Evolutionary conservation across 1,140 invertebrate genomes (phyloP).

Genomic region (Pachypsylla venusta): DNA sequence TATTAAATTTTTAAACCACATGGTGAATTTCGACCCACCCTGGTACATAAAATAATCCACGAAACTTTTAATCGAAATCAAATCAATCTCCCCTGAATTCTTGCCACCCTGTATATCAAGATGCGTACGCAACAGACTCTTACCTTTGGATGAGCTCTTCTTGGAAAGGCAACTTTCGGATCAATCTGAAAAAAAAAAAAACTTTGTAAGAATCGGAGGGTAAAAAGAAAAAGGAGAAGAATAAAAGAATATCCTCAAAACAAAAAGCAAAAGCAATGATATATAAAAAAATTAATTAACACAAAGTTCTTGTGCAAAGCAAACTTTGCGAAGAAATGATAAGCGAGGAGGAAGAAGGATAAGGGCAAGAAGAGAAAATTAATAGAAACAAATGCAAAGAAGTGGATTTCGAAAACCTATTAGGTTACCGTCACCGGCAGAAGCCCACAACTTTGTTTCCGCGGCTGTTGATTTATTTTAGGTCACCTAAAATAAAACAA

Average conservation of each 20-base stretch:
- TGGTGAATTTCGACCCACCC: too few species aligned
- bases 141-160: slow-evolving; percentile 97
- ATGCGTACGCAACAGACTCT: slow-evolving; percentile 32
- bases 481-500: too few species aligned
- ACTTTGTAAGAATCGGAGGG: slow-evolving; percentile 8
- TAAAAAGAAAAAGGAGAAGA: neutral
- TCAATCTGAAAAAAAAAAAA: slow-evolving; percentile 75
- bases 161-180: slow-evolving; percentile 98
- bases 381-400: neutral
- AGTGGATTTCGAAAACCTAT: too few species aligned
- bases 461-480: too few species aligned
- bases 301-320: neutral
- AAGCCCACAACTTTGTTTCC: too few species aligned
- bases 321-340: neutral
- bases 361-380: neutral
- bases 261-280: too few species aligned
- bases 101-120: too few species aligned
- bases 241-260: neutral
- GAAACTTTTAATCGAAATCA: too few species aligned
- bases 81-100: too few species aligned
- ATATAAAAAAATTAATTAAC: neutral
- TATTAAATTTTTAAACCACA: too few species aligned
- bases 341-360: neutral
- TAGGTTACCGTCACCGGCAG: too few species aligned
- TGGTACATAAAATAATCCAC: too few species aligned